A percentile compares a stretch with the other conserved stretches of the same genome.
These are phyloP conservation scores for Lota lota DNA, from an alignment of 2,113 vertebrate species.

Conservation along the genomic window DNA sequence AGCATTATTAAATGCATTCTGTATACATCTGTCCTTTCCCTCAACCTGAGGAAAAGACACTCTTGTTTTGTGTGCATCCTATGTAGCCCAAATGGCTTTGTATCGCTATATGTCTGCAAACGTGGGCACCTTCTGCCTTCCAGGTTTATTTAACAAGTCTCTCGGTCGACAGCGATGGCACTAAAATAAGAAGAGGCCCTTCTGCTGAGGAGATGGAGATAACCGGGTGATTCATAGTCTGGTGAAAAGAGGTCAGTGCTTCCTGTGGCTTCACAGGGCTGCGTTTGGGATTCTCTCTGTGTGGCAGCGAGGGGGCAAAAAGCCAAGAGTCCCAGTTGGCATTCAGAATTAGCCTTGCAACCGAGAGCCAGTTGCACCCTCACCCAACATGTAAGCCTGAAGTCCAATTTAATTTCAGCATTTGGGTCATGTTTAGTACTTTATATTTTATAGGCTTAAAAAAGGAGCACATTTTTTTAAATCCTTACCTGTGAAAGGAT, in stretches of 20 bases:
- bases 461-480: too few species aligned
- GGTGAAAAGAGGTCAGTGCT: conserved; percentile 64
- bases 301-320: conserved; percentile 45
- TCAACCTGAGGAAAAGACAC: conserved; percentile 18
- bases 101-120: neutral
- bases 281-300: conserved; percentile 69
- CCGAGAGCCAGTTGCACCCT: conserved; percentile 30
- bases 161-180: conserved; percentile 34
- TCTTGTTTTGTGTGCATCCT: conserved; percentile 21
- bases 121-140: conserved; percentile 16
- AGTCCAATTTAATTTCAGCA: conserved; percentile 11
- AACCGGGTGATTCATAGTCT: conserved; percentile 68
- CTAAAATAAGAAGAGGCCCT: conserved; percentile 34
- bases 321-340: conserved; percentile 51
- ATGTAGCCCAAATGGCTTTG: conserved; percentile 15
- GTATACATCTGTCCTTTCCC: conserved; percentile 25
- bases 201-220: conserved; percentile 53
- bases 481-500: too few species aligned
- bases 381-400: conserved; percentile 34
- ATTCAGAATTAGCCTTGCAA: conserved; percentile 53
- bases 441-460: too few species aligned
- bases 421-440: too few species aligned
- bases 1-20: conserved; percentile 32
- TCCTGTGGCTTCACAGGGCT: conserved; percentile 57
- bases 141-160: conserved; percentile 51